Base-by-base conservation (phyloP, 2,113 vertebrate species). In the Ammodytes dubius region DNA sequence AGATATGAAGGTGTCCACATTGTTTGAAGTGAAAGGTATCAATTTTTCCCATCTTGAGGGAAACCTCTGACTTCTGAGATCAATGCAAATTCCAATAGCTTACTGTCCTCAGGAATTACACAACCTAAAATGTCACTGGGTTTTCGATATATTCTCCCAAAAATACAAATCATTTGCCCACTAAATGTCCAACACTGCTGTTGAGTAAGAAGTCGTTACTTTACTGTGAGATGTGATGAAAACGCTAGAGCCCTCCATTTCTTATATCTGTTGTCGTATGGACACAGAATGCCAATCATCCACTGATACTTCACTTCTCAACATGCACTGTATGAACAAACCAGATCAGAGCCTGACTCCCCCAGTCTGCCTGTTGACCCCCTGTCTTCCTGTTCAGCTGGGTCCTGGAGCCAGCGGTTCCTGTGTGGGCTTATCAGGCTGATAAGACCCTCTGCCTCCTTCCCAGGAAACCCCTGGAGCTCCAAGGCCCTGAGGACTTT, bases 351-450 rank as follows among this genome's bases (percentile, higher is more conserved):
- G 35, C 6, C 49, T 4, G 52, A 54, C 63, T 71, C 67, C 72
- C 65, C 43, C 35, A 43, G 65, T 74, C 74, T 69, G 27, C 27
- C 27, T 1, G 6, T 70, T 83, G 79, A 85, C 85, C 76, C 87
- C 78, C 57, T 58, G 59, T 69, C 71, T 83, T 66, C 85, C 88
- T 85, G 78, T 79, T 70, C 81, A 80, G 14, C 81, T n/a, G 5
- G 45, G 74, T 85, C 81, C 75, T 42, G 70, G 49, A 88, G 87
- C 83, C 84, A 81, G 49, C 27, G 43, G 54, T 89, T 93, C 90
- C 89, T 84, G 86, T 0, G 35, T 56, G 85, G 84, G 49, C 88
- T 93, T 93, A 93, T 94, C 93, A 54, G 73, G 35, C 73, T 46
- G 88, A 93, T 93, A 94, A 89, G 76, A 87, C 54, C 68, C 47